phyloP scores from a whole-genome alignment of 2,888 invertebrate species.

The Amblyteles armatorius region DNA sequence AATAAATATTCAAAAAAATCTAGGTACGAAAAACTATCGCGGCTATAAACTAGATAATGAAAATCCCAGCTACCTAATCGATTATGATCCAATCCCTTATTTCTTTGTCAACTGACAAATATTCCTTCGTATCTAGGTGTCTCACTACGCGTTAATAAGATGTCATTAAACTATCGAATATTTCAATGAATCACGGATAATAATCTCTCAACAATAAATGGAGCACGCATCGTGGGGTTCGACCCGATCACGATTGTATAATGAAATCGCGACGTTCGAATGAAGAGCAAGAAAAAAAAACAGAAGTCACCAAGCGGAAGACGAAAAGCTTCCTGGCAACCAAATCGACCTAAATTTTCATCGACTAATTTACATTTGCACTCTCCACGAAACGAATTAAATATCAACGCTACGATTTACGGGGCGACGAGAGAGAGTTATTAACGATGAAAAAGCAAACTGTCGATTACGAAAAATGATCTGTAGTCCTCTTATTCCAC shows the following conservation, averaged over 20 bases:
- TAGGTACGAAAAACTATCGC: constrained; percentile 23
- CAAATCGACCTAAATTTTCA: not conserved
- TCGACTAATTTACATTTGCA: constrained; percentile 11
- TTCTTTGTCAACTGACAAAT: constrained; percentile 37
- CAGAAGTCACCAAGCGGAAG: constrained; percentile 11
- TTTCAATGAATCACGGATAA: constrained; percentile 4
- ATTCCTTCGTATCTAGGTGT: constrained; percentile 38
- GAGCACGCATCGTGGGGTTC: not conserved
- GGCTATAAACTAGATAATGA: constrained; percentile 30
- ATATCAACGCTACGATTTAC: not conserved
- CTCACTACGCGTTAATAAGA: constrained; percentile 19
- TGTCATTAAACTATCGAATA: constrained; percentile 21
- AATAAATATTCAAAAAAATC: constrained; percentile 53
- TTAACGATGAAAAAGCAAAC: constrained; percentile 18
- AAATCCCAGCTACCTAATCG: constrained; percentile 46
- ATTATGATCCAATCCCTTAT: constrained; percentile 14
- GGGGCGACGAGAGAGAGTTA: constrained; percentile 1
- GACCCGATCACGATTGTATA: not conserved
- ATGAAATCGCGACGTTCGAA: not conserved
- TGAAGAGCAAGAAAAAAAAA: constrained; percentile 7
- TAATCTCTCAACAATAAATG: not conserved
- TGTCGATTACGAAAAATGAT: not conserved
- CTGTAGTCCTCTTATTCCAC: not conserved
- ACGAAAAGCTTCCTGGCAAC: constrained; percentile 13
- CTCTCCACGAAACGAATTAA: constrained; percentile 9